Evolutionary conservation across 2,113 vertebrate species (phyloP), one percentile per base, ranked within the genome.

Genomic region (Brienomyrus longianalis): DNA sequence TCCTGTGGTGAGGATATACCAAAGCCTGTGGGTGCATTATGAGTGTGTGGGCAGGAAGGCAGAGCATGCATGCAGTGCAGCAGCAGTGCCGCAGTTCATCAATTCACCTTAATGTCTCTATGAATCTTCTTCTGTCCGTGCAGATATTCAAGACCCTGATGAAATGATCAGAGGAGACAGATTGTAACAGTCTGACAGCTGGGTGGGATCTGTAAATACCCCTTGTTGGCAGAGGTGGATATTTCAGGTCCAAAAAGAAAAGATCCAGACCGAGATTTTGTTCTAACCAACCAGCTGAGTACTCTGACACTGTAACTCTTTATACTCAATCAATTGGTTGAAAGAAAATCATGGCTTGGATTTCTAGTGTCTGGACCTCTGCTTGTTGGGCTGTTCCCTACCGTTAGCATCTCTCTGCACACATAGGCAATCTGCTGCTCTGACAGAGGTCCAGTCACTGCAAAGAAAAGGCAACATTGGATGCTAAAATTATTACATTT

Each of bases 51-150:
- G 27, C 51, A 87, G 48, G 50, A 86, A 86, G 45, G 23, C 48
- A 86, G 83, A 39, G 8, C 19, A n/a, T 23, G 48, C 8, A 11
- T 23, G 48, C 48, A 50, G 85, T 35, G 9, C 50, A 86, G 11
- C n/a, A 87, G 17, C 85, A 56, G 15, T 10, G 51, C 4, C 13
- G 3, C 27, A 50, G 5, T n/a, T 11, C 27, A n/a, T 31, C 13
- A 48, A 50, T 6, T 94, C 83, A 98, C 98, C 97, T 98, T 98
- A 89, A 98, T 98, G 91, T 98, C 98, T 91, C 98, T 93, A 92
- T 98, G 98, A 90, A 98, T 98, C 93, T 98, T 98, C 93, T 97
- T 97, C 94, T 97, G 96, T 86, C 92, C 96, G 7, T 98, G 98
- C 21, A 98, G 93, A 91, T 98, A 98, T 91, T 97, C 96, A 92